Evolutionary conservation across 2,113 vertebrate species (phyloP), one percentile per base, ranked within the genome.

Genomic region (Salvelinus sp.): DNA sequence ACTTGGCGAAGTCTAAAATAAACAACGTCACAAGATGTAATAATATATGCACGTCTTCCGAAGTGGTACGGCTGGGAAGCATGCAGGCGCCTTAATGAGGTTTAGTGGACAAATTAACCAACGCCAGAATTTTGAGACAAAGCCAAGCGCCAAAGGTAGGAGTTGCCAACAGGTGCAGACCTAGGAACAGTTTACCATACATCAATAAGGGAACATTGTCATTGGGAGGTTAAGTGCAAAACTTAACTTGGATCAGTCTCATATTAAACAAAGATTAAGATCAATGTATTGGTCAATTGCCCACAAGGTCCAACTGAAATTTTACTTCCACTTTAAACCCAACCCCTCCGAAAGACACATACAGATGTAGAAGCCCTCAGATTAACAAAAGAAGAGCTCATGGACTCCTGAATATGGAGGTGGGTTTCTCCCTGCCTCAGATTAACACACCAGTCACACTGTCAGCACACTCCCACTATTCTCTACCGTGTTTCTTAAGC

Each of bases 51-150:
- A 38, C 0, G 6, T 38, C 33, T 38, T 38, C 33, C 9, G 33
- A 38, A 38, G 6, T 38, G 33, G 6, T 38, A 7, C 33, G 5
- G 6, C 6, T 38, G 6, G 33, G 33, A 38, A 38, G 33, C 6
- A 38, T 33, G 30, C 4, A 30, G 30, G 30, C 30, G 4, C 4
- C 30, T 30, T 30, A 5, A 30, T 30, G 48, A 10, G 38, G 38
- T 10, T 66, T 58, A 16, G 63, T 23, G 66, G 30, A n/a, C 18
- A 62, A 62, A 62, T 62, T 25, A 38, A 1, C 16, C 66, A n/a
- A 86, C 82, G 75, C 84, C 73, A 76, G 84, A 77, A 69, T 76
- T 78, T 66, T 74, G 63, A 84, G 50, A 30, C 63, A 76, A 75
- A 58, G 80, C 14, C 25, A 70, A 25, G 4, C 4, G 14, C 22